Conservation (phyloP, 2,888 invertebrate species). For the Drosophila setosimentum region DNA sequence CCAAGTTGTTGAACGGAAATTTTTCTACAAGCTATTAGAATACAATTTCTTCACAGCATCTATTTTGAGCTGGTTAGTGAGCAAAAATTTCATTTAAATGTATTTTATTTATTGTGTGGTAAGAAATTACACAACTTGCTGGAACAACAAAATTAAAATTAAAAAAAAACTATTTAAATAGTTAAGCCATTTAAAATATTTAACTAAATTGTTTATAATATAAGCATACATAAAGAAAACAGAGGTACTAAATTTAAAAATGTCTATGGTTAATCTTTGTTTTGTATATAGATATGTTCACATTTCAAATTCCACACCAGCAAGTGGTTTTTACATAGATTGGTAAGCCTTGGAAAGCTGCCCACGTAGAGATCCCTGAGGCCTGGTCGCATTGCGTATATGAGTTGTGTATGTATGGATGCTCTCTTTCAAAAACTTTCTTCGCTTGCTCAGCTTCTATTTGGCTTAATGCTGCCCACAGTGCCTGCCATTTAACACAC, state of each 20-base stretch:
- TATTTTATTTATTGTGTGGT: slow-evolving; percentile 21
- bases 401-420: slow-evolving; percentile 21
- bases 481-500: slow-evolving; percentile 44
- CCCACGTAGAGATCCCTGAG: neutral
- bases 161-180: slow-evolving; percentile 2
- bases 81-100: slow-evolving; percentile 9
- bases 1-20: slow-evolving; percentile 11
- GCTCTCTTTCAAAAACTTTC: slow-evolving; percentile 11
- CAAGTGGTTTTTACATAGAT: neutral
- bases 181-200: neutral
- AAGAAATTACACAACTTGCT: slow-evolving; percentile 12
- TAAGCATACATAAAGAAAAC: neutral
- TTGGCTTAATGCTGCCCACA: slow-evolving; percentile 51
- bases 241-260: neutral
- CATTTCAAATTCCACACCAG: neutral
- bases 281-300: neutral
- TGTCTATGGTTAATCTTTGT: neutral
- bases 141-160: neutral
- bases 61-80: slow-evolving; percentile 16
- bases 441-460: slow-evolving; percentile 10
- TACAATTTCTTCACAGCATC: slow-evolving; percentile 10
- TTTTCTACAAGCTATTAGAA: slow-evolving; percentile 1
- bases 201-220: neutral
- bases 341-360: slow-evolving; percentile 12
- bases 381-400: neutral